Percentiles rank a stretch among this genome's conserved stretches.
Evolutionary conservation across 2,797 vertebrate genomes (phyloP).

Genomic region (Apodemus agrarius): DNA sequence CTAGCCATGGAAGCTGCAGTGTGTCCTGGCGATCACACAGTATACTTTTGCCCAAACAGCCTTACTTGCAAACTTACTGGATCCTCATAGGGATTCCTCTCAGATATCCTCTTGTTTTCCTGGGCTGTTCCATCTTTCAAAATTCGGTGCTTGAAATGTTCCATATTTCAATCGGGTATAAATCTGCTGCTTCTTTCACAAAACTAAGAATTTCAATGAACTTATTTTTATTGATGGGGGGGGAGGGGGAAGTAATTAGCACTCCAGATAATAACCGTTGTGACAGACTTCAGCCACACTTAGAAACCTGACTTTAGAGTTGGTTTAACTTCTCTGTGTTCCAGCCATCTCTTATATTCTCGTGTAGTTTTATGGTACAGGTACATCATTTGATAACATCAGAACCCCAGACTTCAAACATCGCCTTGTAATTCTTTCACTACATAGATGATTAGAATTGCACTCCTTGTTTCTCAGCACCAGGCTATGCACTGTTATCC

Average conservation of each 20-base stretch:
- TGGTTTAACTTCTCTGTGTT: neutral
- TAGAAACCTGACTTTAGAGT: neutral
- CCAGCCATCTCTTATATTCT: neutral
- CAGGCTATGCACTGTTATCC: neutral
- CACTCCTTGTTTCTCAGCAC: slow-evolving; percentile 25
- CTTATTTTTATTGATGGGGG: neutral
- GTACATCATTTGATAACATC: neutral
- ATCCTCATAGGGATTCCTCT: neutral
- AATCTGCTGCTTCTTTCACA: neutral
- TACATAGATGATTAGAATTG: neutral
- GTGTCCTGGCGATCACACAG: neutral
- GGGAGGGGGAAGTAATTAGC: neutral
- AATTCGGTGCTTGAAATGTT: neutral
- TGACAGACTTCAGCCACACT: neutral
- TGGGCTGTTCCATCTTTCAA: neutral
- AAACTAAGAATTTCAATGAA: slow-evolving; percentile 23
- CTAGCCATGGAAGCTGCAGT: neutral
- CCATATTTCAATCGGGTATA: neutral
- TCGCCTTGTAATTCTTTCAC: neutral
- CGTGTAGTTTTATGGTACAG: neutral
- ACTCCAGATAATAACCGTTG: neutral
- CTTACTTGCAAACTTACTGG: neutral
- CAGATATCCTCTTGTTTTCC: neutral
- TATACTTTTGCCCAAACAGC: neutral
- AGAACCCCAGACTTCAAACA: slow-evolving; percentile 27